phyloP scores from a whole-genome alignment of 2,888 invertebrate species.

The Drosophila peninsularis region DNA sequence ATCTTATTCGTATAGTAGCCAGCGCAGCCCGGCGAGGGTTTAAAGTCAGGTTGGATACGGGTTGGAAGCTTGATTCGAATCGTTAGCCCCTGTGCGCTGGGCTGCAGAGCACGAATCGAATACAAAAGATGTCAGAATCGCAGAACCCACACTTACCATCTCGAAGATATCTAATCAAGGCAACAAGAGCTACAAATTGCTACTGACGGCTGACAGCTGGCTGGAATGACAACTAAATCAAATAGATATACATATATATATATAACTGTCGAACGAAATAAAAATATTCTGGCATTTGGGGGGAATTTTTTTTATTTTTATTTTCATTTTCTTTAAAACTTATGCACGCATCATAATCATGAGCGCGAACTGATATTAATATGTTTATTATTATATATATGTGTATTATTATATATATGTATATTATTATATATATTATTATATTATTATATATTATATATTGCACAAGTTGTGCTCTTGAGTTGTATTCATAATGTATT shows the following conservation, averaged over 20 bases:
- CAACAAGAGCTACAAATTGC: background rate
- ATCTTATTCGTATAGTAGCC: constrained; percentile 41
- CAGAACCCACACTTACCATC: constrained; percentile 14
- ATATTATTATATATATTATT: too few relatives aligned
- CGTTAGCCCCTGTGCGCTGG: background rate
- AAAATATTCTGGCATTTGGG: background rate
- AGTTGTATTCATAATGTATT: constrained; percentile 31
- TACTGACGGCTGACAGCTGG: background rate
- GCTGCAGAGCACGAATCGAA: constrained; percentile 1
- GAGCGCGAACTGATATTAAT: background rate
- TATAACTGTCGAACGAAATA: too few relatives aligned
- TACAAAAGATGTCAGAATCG: background rate
- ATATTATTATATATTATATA: too few relatives aligned
- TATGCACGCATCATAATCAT: constrained; percentile 18
- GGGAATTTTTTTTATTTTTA: constrained; percentile 8
- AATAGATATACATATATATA: background rate
- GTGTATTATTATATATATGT: too few relatives aligned
- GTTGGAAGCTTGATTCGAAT: background rate
- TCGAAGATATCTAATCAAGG: too few relatives aligned
- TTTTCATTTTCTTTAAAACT: constrained; percentile 40
- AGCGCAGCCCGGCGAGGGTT: background rate
- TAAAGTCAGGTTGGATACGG: constrained; percentile 29
- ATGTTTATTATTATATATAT: too few relatives aligned
- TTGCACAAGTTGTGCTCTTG: too few relatives aligned
- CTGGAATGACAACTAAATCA: background rate